These are phyloP conservation scores for Mythimna pallens DNA, from an alignment of 2,888 invertebrate genomes.

Conservation along the genomic window DNA sequence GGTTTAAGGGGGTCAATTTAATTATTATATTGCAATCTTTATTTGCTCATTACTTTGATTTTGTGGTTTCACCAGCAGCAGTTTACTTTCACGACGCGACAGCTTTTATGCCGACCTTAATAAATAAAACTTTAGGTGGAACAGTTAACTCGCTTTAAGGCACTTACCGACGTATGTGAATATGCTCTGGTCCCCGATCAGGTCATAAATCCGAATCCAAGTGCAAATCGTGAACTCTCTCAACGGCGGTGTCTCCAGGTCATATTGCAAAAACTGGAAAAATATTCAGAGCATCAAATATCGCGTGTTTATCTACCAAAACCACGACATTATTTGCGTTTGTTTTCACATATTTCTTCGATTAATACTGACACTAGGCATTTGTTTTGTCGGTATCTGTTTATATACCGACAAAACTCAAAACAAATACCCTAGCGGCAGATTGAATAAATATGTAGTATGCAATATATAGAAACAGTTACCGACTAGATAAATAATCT, in stretches of 20 bases:
- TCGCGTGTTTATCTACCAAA: neutral
- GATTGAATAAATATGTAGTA: too few species aligned
- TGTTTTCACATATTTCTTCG: conserved; percentile 10
- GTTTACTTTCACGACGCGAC: conserved; percentile 61
- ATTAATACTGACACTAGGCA: neutral
- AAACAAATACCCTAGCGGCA: too few species aligned
- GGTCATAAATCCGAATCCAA: conserved; percentile 94
- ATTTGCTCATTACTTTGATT: conserved; percentile 73
- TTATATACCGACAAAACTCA: too few species aligned
- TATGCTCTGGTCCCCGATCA: conserved; percentile 79
- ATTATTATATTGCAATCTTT: conserved; percentile 72
- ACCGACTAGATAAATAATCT: too few species aligned
- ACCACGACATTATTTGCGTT: conserved; percentile 19
- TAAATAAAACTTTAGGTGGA: conserved; percentile 16
- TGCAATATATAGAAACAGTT: too few species aligned
- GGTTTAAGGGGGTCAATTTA: conserved; percentile 75
- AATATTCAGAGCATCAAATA: conserved; percentile 12
- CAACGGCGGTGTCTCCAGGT: conserved; percentile 93
- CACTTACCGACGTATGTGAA: conserved; percentile 85
- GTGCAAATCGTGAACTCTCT: conserved; percentile 95
- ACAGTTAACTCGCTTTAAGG: conserved; percentile 1
- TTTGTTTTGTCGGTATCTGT: neutral
- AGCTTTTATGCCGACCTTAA: conserved; percentile 44
- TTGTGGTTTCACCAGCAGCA: conserved; percentile 48
- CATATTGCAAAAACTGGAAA: conserved; percentile 91